These are phyloP conservation scores for Bicyclus anynana DNA, from an alignment of 1,140 invertebrate species.

Conservation along the genomic window DNA sequence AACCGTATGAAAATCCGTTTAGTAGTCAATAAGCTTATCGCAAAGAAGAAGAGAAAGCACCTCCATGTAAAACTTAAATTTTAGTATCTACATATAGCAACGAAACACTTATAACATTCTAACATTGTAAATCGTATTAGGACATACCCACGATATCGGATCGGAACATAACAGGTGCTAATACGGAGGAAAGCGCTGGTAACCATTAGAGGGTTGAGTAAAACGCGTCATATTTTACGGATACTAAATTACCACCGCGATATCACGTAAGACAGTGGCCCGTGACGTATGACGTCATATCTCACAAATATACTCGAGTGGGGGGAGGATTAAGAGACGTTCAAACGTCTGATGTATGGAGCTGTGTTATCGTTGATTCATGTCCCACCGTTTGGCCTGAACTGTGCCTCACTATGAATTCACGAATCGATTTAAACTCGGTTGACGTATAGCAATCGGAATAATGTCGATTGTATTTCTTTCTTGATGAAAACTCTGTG, in stretches of 20 bases:
- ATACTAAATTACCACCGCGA: slow-evolving; percentile 37
- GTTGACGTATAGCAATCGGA: background rate
- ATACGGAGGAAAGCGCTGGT: background rate
- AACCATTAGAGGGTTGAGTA: slow-evolving; percentile 15
- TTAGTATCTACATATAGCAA: too few relatives aligned
- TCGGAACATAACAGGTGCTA: background rate
- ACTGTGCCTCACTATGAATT: slow-evolving; percentile 15
- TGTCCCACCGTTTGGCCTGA: slow-evolving; percentile 25
- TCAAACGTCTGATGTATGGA: slow-evolving; percentile 49
- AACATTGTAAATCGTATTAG: too few relatives aligned
- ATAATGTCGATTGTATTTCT: background rate
- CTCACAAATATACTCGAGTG: slow-evolving; percentile 51
- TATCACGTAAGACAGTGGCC: slow-evolving; percentile 48
- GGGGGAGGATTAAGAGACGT: slow-evolving; percentile 55
- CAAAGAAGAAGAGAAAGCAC: too few relatives aligned
- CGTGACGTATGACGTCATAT: slow-evolving; percentile 61
- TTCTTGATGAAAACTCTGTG: too few relatives aligned
- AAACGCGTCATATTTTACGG: slow-evolving; percentile 24
- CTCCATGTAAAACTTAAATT: too few relatives aligned
- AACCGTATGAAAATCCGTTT: too few relatives aligned
- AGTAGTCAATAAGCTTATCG: too few relatives aligned
- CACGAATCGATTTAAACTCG: background rate
- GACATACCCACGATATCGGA: background rate
- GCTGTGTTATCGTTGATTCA: slow-evolving; percentile 48
- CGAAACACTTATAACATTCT: too few relatives aligned